phyloP scores from a whole-genome alignment of 2,888 invertebrate genomes.

The Cistogaster globosa region DNA sequence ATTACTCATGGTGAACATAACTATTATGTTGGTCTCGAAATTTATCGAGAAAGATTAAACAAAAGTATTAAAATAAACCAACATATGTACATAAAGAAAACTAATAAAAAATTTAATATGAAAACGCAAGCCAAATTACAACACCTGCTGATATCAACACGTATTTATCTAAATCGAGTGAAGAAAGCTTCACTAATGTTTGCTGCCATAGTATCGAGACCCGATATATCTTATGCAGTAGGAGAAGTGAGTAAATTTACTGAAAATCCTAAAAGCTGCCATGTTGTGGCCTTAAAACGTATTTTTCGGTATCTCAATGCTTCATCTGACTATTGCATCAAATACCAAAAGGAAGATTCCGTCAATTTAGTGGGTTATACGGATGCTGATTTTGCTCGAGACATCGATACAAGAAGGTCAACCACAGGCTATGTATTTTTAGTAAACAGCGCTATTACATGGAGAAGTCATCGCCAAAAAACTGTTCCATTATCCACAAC shows the following conservation, averaged over 20 bases:
- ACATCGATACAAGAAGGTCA: constrained; percentile 67
- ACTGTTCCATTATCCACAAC: constrained; percentile 76
- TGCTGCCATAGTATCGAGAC: constrained; percentile 62
- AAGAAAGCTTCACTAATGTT: neutral
- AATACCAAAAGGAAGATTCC: neutral
- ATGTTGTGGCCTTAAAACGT: constrained; percentile 49
- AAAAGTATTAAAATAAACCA: constrained; percentile 66
- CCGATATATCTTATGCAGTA: constrained; percentile 70
- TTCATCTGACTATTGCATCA: constrained; percentile 10
- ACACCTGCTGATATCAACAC: constrained; percentile 58
- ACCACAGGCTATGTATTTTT: constrained; percentile 72
- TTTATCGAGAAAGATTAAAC: constrained; percentile 38
- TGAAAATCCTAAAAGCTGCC: constrained; percentile 7
- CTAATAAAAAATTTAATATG: constrained; percentile 70
- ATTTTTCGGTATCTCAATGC: constrained; percentile 49
- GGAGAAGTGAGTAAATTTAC: constrained; percentile 51
- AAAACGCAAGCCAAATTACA: constrained; percentile 47
- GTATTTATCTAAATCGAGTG: constrained; percentile 37
- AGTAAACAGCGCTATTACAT: constrained; percentile 73
- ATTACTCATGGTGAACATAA: constrained; percentile 47
- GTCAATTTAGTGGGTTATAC: constrained; percentile 56
- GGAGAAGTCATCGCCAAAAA: constrained; percentile 76
- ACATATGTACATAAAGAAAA: constrained; percentile 56
- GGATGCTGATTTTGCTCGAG: constrained; percentile 72
- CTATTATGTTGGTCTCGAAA: constrained; percentile 62